Percentiles rank a stretch among this genome's conserved stretches.
These are phyloP conservation scores for Episyrphus balteatus DNA, from an alignment of 1,140 invertebrate species.

Conservation along the genomic window DNA sequence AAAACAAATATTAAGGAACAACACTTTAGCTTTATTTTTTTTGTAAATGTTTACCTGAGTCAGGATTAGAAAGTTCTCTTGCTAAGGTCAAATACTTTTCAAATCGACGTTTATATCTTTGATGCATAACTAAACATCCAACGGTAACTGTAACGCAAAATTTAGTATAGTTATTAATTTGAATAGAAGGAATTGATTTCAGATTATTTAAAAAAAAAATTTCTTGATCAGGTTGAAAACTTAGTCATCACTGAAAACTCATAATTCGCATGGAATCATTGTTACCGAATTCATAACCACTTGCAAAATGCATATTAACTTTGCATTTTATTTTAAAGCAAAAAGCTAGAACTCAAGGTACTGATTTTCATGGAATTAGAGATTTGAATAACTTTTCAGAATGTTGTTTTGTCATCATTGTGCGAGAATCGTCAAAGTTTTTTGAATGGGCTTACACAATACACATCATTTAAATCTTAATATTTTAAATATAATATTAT, in stretches of 20 bases:
- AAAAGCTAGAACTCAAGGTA: no score
- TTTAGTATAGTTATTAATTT: neutral
- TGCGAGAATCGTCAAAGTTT: no score
- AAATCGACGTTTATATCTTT: constrained; percentile 50
- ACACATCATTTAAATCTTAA: no score
- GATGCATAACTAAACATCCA: constrained; percentile 62
- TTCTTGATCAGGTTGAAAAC: constrained; percentile 30
- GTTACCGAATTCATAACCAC: no score
- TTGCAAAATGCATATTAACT: no score
- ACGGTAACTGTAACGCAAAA: constrained; percentile 48
- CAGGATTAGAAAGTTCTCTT: constrained; percentile 31
- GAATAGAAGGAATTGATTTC: neutral
- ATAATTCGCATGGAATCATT: no score
- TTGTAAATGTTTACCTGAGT: constrained; percentile 20
- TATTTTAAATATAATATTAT: no score
- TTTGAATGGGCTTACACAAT: no score
- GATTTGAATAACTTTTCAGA: no score
- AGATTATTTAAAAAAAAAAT: neutral
- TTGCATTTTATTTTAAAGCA: no score
- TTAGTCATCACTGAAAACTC: constrained; percentile 16
- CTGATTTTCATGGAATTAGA: no score
- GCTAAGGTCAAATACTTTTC: constrained; percentile 40
- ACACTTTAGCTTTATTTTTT: neutral
- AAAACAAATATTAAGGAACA: neutral
- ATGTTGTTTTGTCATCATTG: no score